Evolutionary conservation across 2,888 invertebrate genomes (phyloP).

Genomic region (Leptinotarsa juncta): DNA sequence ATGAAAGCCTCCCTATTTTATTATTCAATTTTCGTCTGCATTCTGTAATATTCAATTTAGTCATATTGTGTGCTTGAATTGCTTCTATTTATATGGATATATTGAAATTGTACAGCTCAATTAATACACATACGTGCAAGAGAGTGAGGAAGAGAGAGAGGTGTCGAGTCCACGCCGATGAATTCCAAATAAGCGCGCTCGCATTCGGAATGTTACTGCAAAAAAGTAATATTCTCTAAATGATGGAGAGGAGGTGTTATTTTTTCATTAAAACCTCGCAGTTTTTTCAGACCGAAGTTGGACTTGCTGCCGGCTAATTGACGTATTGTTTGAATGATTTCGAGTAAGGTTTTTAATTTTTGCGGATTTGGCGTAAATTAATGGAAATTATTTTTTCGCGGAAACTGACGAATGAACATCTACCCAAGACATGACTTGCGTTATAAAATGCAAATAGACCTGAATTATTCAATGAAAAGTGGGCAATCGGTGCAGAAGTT

Average conservation of each 20-base stretch:
- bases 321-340: constrained; percentile 20
- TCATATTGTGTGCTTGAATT: constrained; percentile 59
- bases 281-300: constrained; percentile 23
- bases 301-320: constrained; percentile 21
- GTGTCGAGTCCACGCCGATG: constrained; percentile 48
- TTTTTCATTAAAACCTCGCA: constrained; percentile 33
- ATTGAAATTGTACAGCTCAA: constrained; percentile 61
- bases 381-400: background rate
- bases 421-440: background rate
- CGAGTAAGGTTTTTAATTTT: constrained; percentile 20
- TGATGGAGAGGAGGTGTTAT: constrained; percentile 29
- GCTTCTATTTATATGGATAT: constrained; percentile 59
- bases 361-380: constrained; percentile 9
- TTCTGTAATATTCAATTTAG: constrained; percentile 61
- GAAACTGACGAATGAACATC: background rate
- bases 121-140: constrained; percentile 55
- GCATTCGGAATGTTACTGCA: constrained; percentile 20
- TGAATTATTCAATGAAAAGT: too few relatives aligned
- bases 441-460: background rate
- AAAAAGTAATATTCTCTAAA: constrained; percentile 31
- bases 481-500: too few relatives aligned
- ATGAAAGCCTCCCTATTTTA: constrained; percentile 52
- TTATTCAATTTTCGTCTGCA: constrained; percentile 60
- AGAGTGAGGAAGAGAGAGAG: constrained; percentile 34
- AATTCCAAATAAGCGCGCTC: constrained; percentile 51